Percentiles rank a stretch among this genome's conserved stretches.
These are phyloP conservation scores for Opisthocomus hoazin DNA, from an alignment of 2,113 vertebrate species.

Conservation along the genomic window DNA sequence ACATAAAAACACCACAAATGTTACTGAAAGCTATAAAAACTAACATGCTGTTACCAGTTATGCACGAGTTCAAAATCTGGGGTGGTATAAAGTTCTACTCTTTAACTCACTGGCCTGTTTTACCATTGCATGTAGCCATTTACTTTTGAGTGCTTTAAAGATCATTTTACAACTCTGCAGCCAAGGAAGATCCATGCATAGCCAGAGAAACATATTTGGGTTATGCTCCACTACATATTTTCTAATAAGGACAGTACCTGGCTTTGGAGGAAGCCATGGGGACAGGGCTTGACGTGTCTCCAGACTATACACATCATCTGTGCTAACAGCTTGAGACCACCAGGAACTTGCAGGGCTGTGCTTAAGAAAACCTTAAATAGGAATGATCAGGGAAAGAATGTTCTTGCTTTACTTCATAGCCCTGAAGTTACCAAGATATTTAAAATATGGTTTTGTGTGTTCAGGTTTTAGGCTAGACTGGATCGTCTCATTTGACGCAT, in stretches of 20 bases:
- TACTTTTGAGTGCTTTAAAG: neutral
- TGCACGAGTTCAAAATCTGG: neutral
- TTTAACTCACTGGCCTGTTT: neutral
- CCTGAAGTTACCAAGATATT: neutral
- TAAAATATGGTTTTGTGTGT: neutral
- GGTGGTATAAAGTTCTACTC: neutral
- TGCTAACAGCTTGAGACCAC: neutral
- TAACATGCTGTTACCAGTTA: neutral
- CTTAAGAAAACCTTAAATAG: neutral
- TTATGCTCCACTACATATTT: neutral
- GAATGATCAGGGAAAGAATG: neutral
- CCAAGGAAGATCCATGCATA: neutral
- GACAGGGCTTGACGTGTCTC: fast-evolving
- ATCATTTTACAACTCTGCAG: neutral
- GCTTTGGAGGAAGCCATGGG: neutral
- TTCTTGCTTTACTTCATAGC: neutral
- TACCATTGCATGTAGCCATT: neutral
- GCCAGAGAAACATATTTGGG: neutral
- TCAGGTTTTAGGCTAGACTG: neutral
- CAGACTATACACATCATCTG: neutral
- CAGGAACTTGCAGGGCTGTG: neutral
- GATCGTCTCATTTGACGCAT: neutral
- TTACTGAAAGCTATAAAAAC: neutral
- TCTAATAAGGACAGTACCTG: neutral
- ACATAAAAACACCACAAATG: neutral